Evolutionary conservation across 2,888 invertebrate species (phyloP), one percentile per base, ranked within the genome.

Genomic region (Polia nebulosa): DNA sequence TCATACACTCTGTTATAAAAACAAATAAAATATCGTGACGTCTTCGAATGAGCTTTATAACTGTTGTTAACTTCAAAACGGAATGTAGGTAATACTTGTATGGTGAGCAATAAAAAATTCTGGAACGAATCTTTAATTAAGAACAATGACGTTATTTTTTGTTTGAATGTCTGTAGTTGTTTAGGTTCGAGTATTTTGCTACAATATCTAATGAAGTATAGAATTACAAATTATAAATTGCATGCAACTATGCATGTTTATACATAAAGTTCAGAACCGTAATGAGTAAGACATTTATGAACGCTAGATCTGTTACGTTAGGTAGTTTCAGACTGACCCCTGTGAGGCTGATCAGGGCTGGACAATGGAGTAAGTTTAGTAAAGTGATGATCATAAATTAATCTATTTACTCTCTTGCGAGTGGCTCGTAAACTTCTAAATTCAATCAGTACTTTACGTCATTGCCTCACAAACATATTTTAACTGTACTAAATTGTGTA

Each of bases 381-480:
- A 57, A 44, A 59, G 34, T 77, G 80, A 79, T 72, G 76, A 82
- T 84, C 75, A 80, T 87, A 88, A 87, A 87, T 83, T 85, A 83
- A 76, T 85, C 72, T 82, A 81, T 82, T 81, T 83, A 85, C 72
- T 83, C 69, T 84, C 69, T 78, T 61, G 78, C 84, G 77, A 83
- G 78, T 63, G 67, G 78, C 77, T 88, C 89, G 82, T 91, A 89
- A 91, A 91, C 84, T 84, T 84, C 76, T 79, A 80, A 88, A 89
- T 87, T 87, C 87, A 90, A 90, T 92, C 86, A 88, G 86, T 86
- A 83, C 84, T 90, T 86, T 82, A 85, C 77, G 83, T 81, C 78
- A 76, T 90, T 91, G 86, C 88, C 61, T 83, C 86, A 90, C 80
- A 83, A 71, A 76, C 53, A 85, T 87, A 88, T 88, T 87, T 86